phyloP scores from a whole-genome alignment of 2,113 vertebrate species.

The Lepus americanus region DNA sequence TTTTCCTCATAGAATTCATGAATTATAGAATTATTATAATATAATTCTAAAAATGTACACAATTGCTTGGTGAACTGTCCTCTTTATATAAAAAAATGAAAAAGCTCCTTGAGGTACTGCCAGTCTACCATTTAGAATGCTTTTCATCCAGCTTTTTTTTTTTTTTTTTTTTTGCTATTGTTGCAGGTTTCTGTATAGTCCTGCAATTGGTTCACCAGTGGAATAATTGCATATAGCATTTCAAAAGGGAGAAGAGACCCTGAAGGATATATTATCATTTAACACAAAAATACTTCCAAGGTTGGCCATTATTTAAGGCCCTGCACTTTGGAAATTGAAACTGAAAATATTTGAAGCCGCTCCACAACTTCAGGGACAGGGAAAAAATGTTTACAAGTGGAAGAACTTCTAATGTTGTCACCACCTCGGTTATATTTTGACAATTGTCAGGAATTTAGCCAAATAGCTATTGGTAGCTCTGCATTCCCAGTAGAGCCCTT shows the following conservation, averaged over 20 bases:
- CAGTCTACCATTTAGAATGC: not conserved
- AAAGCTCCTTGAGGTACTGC: not conserved
- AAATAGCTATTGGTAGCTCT: not conserved
- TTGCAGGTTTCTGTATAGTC: not conserved
- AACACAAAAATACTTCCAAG: not conserved
- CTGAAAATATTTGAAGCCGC: not conserved
- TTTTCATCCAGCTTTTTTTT: not conserved
- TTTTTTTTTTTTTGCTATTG: not conserved
- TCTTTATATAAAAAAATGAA: not conserved
- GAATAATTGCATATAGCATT: not conserved
- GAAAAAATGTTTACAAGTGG: not conserved
- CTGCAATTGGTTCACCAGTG: not conserved
- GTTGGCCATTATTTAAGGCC: not conserved
- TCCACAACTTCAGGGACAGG: not conserved
- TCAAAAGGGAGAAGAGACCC: slow-evolving; percentile 53
- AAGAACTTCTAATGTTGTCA: not conserved
- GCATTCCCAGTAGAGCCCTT: not conserved
- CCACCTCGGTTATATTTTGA: not conserved
- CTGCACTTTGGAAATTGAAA: not conserved
- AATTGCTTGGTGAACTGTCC: not conserved
- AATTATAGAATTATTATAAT: not conserved
- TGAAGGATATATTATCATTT: slow-evolving; percentile 70
- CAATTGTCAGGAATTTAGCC: not conserved
- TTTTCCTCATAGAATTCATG: not conserved
- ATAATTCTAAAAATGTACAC: not conserved